Conservation (phyloP, 2,888 invertebrate genomes). For the Meiosimyza platycephala region DNA sequence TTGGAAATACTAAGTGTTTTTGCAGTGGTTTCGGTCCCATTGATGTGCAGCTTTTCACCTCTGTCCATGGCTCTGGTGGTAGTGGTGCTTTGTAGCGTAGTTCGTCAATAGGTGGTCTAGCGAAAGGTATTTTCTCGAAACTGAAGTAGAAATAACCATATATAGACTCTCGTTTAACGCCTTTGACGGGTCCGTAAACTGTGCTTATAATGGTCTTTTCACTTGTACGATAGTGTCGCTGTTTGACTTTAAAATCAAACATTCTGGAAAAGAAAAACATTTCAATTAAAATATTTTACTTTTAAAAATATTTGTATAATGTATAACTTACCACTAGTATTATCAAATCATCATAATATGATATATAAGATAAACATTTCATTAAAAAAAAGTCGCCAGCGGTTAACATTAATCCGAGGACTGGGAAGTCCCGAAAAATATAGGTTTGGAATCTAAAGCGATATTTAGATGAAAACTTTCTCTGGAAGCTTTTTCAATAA, state of each 20-base stretch:
- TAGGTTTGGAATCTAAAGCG: no score
- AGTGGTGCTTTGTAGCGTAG: conserved; percentile 67
- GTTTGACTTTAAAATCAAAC: conserved; percentile 60
- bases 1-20: conserved; percentile 63
- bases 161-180: conserved; percentile 64
- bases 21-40: conserved; percentile 65
- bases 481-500: no score
- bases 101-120: conserved; percentile 63
- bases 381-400: no score
- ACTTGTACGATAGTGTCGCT: conserved; percentile 56
- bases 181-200: conserved; percentile 63
- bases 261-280: conserved; percentile 51
- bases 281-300: neutral
- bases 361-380: no score
- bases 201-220: conserved; percentile 60
- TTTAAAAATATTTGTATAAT: no score
- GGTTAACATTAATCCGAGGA: no score
- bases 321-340: neutral
- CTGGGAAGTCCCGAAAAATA: no score
- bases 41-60: conserved; percentile 66
- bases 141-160: conserved; percentile 64
- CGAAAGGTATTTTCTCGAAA: conserved; percentile 65
- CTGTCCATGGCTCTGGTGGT: conserved; percentile 67
- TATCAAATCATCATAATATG: no score
- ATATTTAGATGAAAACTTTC: no score